These are phyloP conservation scores for Pelobates fuscus DNA, from an alignment of 2,113 vertebrate species.

Conservation along the genomic window DNA sequence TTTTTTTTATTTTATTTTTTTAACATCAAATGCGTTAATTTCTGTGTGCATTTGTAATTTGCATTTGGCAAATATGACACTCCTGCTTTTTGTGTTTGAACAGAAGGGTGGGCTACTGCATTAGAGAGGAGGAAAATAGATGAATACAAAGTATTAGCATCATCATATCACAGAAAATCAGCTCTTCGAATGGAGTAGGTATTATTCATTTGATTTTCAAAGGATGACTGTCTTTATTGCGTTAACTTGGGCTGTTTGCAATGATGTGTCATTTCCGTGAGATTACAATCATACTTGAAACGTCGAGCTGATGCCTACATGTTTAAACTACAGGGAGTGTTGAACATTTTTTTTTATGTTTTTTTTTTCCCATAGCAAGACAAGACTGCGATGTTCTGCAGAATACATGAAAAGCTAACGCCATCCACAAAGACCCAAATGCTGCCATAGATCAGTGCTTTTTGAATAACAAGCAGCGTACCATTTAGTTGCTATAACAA, in stretches of 20 bases:
- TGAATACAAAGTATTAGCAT: not conserved
- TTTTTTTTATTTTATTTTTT: too few relatives aligned
- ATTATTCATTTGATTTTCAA: constrained; percentile 36
- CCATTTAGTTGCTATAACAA: constrained; percentile 76
- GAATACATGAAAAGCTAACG: constrained; percentile 47
- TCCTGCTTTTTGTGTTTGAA: not conserved
- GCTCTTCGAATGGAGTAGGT: constrained; percentile 3
- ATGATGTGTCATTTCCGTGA: constrained; percentile 36
- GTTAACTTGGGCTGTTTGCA: constrained; percentile 19
- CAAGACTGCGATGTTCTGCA: constrained; percentile 41
- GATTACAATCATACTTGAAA: constrained; percentile 43
- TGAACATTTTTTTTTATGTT: constrained; percentile 10
- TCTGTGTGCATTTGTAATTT: not conserved
- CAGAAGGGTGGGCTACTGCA: not conserved
- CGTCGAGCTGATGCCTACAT: constrained; percentile 37
- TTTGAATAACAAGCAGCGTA: constrained; percentile 79
- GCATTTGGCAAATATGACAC: not conserved
- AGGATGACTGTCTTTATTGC: constrained; percentile 29
- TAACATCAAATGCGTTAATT: not conserved
- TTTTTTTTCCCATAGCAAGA: constrained; percentile 31
- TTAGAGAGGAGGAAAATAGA: not conserved
- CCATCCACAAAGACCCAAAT: constrained; percentile 46
- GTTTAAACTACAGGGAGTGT: constrained; percentile 34
- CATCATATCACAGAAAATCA: constrained; percentile 3
- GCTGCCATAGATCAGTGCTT: constrained; percentile 68